A percentile compares a stretch with the other conserved stretches of the same genome.
Conservation (phyloP, 2,888 invertebrate genomes). For the Anorthoa munda region DNA sequence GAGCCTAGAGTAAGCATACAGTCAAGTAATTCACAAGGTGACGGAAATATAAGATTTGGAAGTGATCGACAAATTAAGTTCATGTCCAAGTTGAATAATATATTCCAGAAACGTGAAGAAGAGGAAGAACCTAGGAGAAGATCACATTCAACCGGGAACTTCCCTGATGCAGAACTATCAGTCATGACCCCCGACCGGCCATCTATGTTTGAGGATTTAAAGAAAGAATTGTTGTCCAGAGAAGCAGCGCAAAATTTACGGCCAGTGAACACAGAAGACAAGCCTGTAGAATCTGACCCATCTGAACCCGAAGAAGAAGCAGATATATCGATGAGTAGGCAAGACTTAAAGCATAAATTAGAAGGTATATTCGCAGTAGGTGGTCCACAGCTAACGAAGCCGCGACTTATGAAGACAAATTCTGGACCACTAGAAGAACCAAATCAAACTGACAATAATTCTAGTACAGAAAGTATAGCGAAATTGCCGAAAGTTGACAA, state of each 20-base stretch:
- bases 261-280: conserved; percentile 73
- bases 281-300: conserved; percentile 59
- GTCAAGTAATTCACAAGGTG: conserved; percentile 78
- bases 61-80: conserved; percentile 83
- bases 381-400: conserved; percentile 80
- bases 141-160: conserved; percentile 84
- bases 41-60: conserved; percentile 80
- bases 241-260: conserved; percentile 76
- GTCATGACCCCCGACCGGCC: conserved; percentile 72
- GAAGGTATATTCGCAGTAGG: conserved; percentile 84
- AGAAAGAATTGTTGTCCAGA: conserved; percentile 81
- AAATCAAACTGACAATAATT: conserved; percentile 77
- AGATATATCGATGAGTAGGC: conserved; percentile 79
- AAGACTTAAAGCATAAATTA: conserved; percentile 85
- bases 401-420: conserved; percentile 82
- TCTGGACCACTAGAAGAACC: conserved; percentile 84
- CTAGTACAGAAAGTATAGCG: conserved; percentile 81
- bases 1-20: conserved; percentile 77
- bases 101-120: conserved; percentile 83
- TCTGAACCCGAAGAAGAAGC: conserved; percentile 70
- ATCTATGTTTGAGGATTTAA: conserved; percentile 79
- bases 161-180: conserved; percentile 74
- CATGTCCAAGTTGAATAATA: conserved; percentile 85
- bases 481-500: conserved; percentile 84
- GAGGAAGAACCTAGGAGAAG: conserved; percentile 78